Percentiles rank a stretch among this genome's conserved stretches.
phyloP scores from a whole-genome alignment of 1,140 invertebrate species.

The Neodiprion fabricii region DNA sequence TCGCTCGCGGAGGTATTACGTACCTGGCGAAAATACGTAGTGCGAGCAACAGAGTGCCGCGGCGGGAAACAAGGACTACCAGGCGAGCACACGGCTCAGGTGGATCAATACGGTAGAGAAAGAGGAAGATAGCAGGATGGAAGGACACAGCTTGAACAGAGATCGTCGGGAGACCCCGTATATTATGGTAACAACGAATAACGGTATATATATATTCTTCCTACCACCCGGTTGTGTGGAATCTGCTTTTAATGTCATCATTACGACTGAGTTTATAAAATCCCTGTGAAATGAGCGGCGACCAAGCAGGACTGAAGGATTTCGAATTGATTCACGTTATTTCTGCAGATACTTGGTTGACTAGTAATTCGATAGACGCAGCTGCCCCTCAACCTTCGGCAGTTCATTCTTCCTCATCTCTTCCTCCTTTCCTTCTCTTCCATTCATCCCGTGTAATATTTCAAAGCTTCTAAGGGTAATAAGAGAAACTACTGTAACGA shows the following conservation, averaged over 20 bases:
- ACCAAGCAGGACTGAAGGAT: background rate
- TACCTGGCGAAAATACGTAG: too few species aligned
- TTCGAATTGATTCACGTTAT: too few species aligned
- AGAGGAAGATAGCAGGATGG: background rate
- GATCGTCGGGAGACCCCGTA: background rate
- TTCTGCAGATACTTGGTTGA: too few species aligned
- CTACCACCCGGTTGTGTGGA: background rate
- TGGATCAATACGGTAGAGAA: background rate
- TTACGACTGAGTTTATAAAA: background rate
- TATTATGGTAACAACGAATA: background rate
- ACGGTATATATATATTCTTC: background rate
- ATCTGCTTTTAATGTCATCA: background rate
- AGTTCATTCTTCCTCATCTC: too few species aligned
- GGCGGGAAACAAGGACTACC: background rate
- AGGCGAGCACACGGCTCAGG: background rate
- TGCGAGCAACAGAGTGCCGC: too few species aligned
- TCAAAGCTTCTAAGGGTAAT: too few species aligned
- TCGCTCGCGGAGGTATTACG: too few species aligned
- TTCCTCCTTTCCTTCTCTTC: too few species aligned
- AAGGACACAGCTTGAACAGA: background rate
- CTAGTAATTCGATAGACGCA: too few species aligned
- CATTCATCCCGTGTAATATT: too few species aligned
- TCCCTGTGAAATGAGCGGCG: background rate
- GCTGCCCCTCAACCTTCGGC: too few species aligned
- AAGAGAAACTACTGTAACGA: too few species aligned